phyloP scores from a whole-genome alignment of 2,888 invertebrate species.

The Ecliptopera silaceata region DNA sequence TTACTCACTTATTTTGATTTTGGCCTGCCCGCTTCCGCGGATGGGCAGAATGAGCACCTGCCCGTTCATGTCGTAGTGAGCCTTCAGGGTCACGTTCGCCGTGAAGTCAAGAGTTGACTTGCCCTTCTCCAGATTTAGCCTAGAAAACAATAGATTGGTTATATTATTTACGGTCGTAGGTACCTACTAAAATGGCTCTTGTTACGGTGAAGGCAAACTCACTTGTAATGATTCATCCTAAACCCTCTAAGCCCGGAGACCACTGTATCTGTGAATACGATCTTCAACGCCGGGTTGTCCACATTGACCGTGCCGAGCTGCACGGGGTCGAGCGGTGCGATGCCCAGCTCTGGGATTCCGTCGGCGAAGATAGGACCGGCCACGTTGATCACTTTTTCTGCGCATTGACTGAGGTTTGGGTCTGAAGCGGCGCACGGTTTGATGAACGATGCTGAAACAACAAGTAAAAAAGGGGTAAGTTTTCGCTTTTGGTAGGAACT shows the following conservation, averaged over 20 bases:
- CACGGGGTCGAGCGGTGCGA: conserved; percentile 76
- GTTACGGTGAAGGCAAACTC: conserved; percentile 38
- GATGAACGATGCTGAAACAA: conserved; percentile 72
- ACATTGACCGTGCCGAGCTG: conserved; percentile 71
- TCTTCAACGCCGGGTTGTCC: conserved; percentile 69
- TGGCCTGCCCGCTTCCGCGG: conserved; percentile 75
- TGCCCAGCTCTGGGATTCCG: conserved; percentile 74
- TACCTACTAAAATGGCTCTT: background rate
- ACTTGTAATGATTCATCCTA: conserved; percentile 70
- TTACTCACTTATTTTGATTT: conserved; percentile 78
- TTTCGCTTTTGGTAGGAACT: background rate
- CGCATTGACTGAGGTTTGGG: conserved; percentile 66
- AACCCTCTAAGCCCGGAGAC: conserved; percentile 71
- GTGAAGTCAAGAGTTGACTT: conserved; percentile 72
- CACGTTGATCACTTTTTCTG: conserved; percentile 56
- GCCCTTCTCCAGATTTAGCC: conserved; percentile 62
- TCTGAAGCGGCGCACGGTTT: conserved; percentile 72
- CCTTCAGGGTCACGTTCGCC: conserved; percentile 76
- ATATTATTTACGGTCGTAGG: background rate
- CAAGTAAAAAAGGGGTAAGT: background rate
- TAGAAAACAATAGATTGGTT: conserved; percentile 33
- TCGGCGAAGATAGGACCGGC: conserved; percentile 65
- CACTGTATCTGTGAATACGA: conserved; percentile 72
- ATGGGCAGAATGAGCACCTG: conserved; percentile 79
- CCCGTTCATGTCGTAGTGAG: conserved; percentile 78